Percentiles rank a stretch among this genome's conserved stretches.
These are phyloP conservation scores for Scaptomyza parva DNA, from an alignment of 2,888 invertebrate genomes.

Conservation along the genomic window DNA sequence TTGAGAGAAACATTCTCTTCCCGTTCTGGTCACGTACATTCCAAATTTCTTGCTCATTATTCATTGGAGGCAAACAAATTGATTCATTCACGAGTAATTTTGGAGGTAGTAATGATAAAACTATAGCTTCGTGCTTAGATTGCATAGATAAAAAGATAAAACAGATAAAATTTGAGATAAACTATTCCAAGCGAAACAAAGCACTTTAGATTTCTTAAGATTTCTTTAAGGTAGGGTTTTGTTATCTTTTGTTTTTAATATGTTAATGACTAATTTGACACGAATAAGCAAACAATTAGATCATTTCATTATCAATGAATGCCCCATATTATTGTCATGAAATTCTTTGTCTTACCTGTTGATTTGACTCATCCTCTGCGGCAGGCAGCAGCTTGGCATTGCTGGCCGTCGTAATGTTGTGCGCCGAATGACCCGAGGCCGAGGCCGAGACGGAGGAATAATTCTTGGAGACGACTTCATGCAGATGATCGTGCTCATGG, in stretches of 20 bases:
- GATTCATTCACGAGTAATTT: slow-evolving; percentile 55
- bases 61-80: slow-evolving; percentile 25
- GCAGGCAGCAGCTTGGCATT: slow-evolving; percentile 82
- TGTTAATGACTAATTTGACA: neutral
- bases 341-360: slow-evolving; percentile 82
- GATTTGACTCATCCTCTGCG: slow-evolving; percentile 83
- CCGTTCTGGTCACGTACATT: slow-evolving; percentile 52
- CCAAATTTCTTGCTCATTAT: slow-evolving; percentile 52
- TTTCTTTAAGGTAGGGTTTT: neutral
- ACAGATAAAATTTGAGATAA: neutral
- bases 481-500: slow-evolving; percentile 66
- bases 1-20: slow-evolving; percentile 33
- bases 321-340: neutral
- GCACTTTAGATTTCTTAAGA: neutral
- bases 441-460: slow-evolving; percentile 66
- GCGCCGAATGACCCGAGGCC: slow-evolving; percentile 65
- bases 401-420: slow-evolving; percentile 83
- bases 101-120: slow-evolving; percentile 53
- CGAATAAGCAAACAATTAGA: neutral
- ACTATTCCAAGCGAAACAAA: neutral
- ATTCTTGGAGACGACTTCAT: slow-evolving; percentile 77
- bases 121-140: slow-evolving; percentile 1
- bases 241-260: neutral
- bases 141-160: slow-evolving; percentile 1
- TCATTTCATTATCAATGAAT: neutral